A percentile compares a stretch with the other conserved stretches of the same genome.
phyloP scores from a whole-genome alignment of 1,140 invertebrate species.

The Tetramorium alpestre region DNA sequence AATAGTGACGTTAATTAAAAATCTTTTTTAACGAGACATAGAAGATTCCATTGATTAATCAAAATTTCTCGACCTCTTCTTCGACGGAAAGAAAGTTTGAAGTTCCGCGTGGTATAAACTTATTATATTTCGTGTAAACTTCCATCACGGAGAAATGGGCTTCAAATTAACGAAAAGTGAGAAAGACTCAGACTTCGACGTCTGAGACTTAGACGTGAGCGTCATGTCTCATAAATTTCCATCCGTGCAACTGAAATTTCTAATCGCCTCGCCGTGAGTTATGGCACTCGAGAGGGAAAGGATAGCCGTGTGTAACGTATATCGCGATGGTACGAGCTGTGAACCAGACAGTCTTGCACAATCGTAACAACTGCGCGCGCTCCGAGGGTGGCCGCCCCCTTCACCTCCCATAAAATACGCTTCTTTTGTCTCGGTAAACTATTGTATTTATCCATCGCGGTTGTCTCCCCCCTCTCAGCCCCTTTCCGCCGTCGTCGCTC shows the following conservation, averaged over 20 bases:
- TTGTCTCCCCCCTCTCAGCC: slow-evolving; percentile 41
- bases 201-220: not conserved
- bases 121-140: not conserved
- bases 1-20: not conserved
- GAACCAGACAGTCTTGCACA: slow-evolving; percentile 16
- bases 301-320: not conserved
- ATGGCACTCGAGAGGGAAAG: not conserved
- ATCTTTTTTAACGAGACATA: not conserved
- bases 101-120: not conserved
- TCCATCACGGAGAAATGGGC: not conserved
- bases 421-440: slow-evolving; percentile 67
- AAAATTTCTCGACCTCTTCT: not conserved
- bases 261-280: slow-evolving; percentile 1
- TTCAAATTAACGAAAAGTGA: not conserved
- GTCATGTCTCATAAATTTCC: not conserved
- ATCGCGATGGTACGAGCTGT: not conserved
- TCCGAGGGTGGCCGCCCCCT: not conserved
- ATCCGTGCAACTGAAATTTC: not conserved
- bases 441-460: slow-evolving; percentile 69
- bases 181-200: not conserved
- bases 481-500: slow-evolving; percentile 26
- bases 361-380: slow-evolving; percentile 16
- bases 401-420: slow-evolving; percentile 58
- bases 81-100: not conserved
- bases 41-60: not conserved